These are phyloP conservation scores for Semnopithecus entellus DNA, from an alignment of 2,113 vertebrate species.

Conservation along the genomic window DNA sequence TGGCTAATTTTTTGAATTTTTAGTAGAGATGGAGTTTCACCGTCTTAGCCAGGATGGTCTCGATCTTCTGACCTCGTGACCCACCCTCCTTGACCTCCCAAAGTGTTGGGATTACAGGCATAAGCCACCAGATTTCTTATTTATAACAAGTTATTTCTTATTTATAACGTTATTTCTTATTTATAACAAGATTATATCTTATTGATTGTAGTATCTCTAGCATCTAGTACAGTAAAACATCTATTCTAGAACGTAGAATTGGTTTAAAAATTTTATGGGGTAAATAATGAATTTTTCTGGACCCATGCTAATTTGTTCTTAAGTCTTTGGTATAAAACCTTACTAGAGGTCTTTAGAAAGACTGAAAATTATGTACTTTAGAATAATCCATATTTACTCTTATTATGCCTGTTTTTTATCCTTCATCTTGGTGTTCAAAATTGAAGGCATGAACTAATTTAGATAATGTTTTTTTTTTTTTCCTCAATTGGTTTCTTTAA, in stretches of 20 bases:
- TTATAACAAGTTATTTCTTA: too few relatives aligned
- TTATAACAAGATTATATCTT: not conserved
- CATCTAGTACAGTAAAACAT: not conserved
- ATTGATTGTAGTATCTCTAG: not conserved
- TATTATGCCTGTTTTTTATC: not conserved
- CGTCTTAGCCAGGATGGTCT: too few relatives aligned
- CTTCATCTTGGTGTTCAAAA: not conserved
- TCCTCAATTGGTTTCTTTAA: slow-evolving; percentile 16
- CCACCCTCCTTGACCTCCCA: too few relatives aligned
- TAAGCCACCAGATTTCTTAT: too few relatives aligned
- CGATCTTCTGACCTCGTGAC: too few relatives aligned
- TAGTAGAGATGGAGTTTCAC: too few relatives aligned
- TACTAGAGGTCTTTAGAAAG: slow-evolving; percentile 28
- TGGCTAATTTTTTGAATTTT: too few relatives aligned
- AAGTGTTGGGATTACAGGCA: too few relatives aligned
- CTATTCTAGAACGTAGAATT: slow-evolving; percentile 11
- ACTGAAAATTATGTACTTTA: not conserved
- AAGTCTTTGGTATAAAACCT: slow-evolving; percentile 20
- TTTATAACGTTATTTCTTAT: too few relatives aligned
- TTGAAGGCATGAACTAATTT: slow-evolving; percentile 38
- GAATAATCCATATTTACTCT: slow-evolving; percentile 22
- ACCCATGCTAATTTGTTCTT: not conserved
- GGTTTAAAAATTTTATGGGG: not conserved
- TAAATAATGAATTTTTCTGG: slow-evolving; percentile 12
- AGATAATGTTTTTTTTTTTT: not conserved